Evolutionary conservation across 2,888 invertebrate species (phyloP), one percentile per base, ranked within the genome.

Genomic region (Carcina quercana): DNA sequence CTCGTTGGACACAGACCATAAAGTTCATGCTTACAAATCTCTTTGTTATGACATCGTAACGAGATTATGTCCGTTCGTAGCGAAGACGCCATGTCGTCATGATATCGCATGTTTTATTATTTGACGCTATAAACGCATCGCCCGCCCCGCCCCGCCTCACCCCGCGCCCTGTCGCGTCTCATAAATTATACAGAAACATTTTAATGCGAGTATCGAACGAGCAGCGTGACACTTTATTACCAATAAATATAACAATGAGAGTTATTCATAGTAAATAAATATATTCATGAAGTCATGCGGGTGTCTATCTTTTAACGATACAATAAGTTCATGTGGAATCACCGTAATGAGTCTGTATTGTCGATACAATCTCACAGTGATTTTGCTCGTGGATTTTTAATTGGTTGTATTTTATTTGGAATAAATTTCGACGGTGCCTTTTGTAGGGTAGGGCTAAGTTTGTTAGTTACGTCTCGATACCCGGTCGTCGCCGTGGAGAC

Each of bases 1-100:
- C 76, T 76, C 78, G 69, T 83, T 68, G 80, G 80, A 80, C 82
- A 79, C 82, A 76, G 76, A 63, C 63, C 80, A 80, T 83, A 83
- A 83, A 83, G 73, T 78, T 69, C 69, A 59, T 82, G 82, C 82
- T 83, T 82, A 82, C 82, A 82, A 83, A 83, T 82, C 82, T 83
- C 78, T 80, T 82, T 80, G 79, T 83, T 83, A 83, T 78, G 82
- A 74, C 80, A 80, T 82, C 82, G 80, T 83, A 75, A 82, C 76
- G 66, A 73, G 75, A 80, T 83, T 82, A 83, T 80, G 82, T 80
- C 82, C 80, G 64, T 73, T 71, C 69, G 68, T 62, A 55, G 64
- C 59, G 74, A 78, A 79, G 78, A 79, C 67, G 38, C 65, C 70
- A 66, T 68, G 70, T 59, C 67, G 68, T 70, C 70, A 69, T 63